Conservation (phyloP, 2,113 vertebrate species). For the Daubentonia madagascariensis region DNA sequence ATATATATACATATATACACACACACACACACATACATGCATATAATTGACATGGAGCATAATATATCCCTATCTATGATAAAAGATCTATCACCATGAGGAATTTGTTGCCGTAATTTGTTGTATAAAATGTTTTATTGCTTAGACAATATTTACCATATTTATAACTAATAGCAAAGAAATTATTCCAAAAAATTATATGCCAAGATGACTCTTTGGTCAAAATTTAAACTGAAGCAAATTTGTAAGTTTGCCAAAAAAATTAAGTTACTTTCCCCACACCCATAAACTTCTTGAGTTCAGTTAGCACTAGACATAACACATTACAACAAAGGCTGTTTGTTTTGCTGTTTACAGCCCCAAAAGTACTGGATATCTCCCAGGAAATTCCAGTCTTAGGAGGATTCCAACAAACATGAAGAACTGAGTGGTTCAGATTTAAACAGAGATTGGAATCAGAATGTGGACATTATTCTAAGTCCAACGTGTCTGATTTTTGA, state of each 20-base stretch:
- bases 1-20: not conserved
- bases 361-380: constrained; percentile 64
- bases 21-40: not conserved
- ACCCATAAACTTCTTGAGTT: constrained; percentile 55
- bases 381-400: constrained; percentile 74
- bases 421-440: constrained; percentile 62
- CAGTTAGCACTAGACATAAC: constrained; percentile 55
- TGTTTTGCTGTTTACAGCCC: constrained; percentile 68
- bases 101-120: not conserved
- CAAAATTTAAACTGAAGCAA: constrained; percentile 31
- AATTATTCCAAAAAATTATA: not conserved
- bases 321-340: constrained; percentile 51
- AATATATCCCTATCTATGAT: not conserved
- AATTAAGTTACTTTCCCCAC: constrained; percentile 7
- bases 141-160: not conserved
- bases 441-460: constrained; percentile 66
- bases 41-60: not conserved
- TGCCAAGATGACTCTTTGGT: constrained; percentile 25
- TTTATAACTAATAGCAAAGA: not conserved
- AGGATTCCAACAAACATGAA: constrained; percentile 73
- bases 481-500: constrained; percentile 12
- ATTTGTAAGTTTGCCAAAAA: constrained; percentile 29
- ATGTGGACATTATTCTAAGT: constrained; percentile 60
- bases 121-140: not conserved
- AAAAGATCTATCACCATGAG: not conserved